Conservation (phyloP, 2,888 invertebrate genomes). For the Malacosoma neustria region DNA sequence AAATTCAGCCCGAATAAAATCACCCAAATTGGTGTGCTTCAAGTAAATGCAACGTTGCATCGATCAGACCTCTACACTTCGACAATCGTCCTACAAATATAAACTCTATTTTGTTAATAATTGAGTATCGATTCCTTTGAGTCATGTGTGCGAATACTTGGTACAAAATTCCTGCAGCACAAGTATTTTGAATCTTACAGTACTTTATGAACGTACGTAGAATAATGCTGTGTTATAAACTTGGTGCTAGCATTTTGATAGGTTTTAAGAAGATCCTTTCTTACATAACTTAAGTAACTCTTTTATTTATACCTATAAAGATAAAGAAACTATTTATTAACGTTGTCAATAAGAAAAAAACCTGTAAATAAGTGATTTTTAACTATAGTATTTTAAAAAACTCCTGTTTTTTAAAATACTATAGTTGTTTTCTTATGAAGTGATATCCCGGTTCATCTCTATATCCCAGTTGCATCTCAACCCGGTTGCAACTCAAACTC, state of each 20-base stretch:
- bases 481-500: no score
- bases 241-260: constrained; percentile 32
- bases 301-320: neutral
- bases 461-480: no score
- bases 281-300: neutral
- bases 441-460: no score
- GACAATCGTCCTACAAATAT: constrained; percentile 9
- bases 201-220: constrained; percentile 42
- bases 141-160: constrained; percentile 23
- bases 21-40: constrained; percentile 51
- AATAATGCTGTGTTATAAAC: constrained; percentile 35
- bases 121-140: constrained; percentile 20
- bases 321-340: no score
- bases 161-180: constrained; percentile 36
- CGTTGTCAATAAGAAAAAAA: no score
- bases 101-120: constrained; percentile 11
- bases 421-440: no score
- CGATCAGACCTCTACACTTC: constrained; percentile 25
- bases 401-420: no score
- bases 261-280: constrained; percentile 23
- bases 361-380: no score
- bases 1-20: constrained; percentile 41
- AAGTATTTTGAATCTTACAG: constrained; percentile 41
- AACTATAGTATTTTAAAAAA: no score
- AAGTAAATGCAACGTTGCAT: constrained; percentile 46